Conservation (phyloP, 2,113 vertebrate species). For the Clarias batrachus region DNA sequence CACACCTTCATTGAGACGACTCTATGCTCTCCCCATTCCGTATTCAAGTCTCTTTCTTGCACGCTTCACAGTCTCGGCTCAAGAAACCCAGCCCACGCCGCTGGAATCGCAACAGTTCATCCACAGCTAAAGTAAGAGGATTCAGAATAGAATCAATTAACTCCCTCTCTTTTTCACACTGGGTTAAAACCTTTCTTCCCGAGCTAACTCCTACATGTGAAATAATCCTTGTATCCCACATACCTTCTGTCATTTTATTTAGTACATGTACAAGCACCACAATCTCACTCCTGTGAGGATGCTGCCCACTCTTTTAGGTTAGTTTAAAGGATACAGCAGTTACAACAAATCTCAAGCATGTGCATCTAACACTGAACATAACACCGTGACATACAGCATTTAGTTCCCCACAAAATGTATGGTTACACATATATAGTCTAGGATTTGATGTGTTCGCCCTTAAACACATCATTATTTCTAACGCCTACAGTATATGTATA, state of each 20-base stretch:
- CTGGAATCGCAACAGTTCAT: constrained; percentile 71
- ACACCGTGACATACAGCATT: not conserved
- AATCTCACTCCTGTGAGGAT: not conserved
- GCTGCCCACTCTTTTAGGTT: not conserved
- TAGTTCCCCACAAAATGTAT: not conserved
- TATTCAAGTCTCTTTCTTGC: constrained; percentile 60
- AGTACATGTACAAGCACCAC: not conserved
- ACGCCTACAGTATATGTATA: too few relatives aligned
- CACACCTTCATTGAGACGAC: not conserved
- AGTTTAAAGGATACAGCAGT: not conserved
- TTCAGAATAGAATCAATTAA: constrained; percentile 44
- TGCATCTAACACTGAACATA: not conserved
- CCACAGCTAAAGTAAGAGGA: constrained; percentile 72
- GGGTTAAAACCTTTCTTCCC: constrained; percentile 23
- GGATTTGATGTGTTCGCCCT: not conserved
- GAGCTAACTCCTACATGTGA: not conserved
- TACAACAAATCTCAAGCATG: not conserved
- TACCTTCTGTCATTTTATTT: not conserved
- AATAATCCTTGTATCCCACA: not conserved
- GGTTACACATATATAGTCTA: not conserved
- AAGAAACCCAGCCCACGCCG: constrained; percentile 69
- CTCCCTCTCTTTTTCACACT: constrained; percentile 1
- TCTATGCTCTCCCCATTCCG: constrained; percentile 10
- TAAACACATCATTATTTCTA: not conserved
- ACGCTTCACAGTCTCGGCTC: constrained; percentile 69